phyloP scores from a whole-genome alignment of 2,113 vertebrate genomes.

The Oryzias woworae region DNA sequence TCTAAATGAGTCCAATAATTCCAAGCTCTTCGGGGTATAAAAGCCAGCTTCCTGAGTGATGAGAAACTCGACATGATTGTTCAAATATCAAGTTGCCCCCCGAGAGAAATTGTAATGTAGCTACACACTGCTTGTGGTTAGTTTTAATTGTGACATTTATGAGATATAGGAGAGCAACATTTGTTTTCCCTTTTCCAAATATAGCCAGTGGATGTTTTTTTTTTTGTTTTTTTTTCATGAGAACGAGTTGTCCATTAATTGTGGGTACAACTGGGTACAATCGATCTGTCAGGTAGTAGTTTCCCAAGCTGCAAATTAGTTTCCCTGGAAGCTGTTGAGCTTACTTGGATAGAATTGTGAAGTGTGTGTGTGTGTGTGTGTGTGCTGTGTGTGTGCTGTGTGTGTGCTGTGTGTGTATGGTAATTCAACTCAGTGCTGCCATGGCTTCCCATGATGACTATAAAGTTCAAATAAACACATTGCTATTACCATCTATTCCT shows the following conservation, averaged over 20 bases:
- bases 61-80: conserved; percentile 65
- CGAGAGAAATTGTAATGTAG: conserved; percentile 56
- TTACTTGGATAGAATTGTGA: conserved; percentile 34
- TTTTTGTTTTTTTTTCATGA: conserved; percentile 33
- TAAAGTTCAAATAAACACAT: conserved; percentile 69
- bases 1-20: conserved; percentile 52
- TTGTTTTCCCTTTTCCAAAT: conserved; percentile 37
- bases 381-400: conserved; percentile 6
- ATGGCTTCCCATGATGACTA: conserved; percentile 52
- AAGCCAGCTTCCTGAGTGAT: conserved; percentile 48
- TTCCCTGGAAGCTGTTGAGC: conserved; percentile 58
- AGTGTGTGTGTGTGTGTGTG: conserved; percentile 13
- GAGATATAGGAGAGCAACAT: conserved; percentile 61
- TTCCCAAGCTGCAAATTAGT: conserved; percentile 70
- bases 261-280: conserved; percentile 57
- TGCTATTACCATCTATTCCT: conserved; percentile 67
- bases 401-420: conserved; percentile 22
- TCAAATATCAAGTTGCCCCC: conserved; percentile 73
- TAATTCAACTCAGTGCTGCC: conserved; percentile 51
- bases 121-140: conserved; percentile 56
- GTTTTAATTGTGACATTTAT: conserved; percentile 77
- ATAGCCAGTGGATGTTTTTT: conserved; percentile 42
- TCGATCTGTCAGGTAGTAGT: conserved; percentile 72
- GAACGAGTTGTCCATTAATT: conserved; percentile 65
- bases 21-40: conserved; percentile 54